phyloP scores from a whole-genome alignment of 2,797 vertebrate genomes.

The Xiphorhynchus erythropygius region DNA sequence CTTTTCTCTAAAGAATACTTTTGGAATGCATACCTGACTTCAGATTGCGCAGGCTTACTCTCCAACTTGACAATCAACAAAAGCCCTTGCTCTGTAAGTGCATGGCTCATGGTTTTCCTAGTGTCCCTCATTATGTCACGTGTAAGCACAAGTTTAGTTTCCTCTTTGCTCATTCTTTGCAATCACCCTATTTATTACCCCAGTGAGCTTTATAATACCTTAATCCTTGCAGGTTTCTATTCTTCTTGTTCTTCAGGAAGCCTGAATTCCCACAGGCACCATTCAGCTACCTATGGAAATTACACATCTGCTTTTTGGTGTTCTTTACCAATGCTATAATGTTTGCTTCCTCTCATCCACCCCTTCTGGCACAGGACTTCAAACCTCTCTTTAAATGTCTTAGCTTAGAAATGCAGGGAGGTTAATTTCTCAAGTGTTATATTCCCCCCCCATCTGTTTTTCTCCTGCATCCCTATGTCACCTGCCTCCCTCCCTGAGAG shows the following conservation, averaged over 20 bases:
- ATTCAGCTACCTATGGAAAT: background rate
- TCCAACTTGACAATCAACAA: background rate
- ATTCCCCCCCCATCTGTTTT: background rate
- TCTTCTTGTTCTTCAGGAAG: constrained; percentile 1
- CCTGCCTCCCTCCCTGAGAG: background rate
- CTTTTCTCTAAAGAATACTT: background rate
- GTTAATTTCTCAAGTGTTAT: background rate
- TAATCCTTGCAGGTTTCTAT: constrained; percentile 3
- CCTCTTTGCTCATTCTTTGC: background rate
- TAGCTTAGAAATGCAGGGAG: background rate
- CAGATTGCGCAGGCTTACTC: background rate
- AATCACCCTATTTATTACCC: background rate
- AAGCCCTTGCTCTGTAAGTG: background rate
- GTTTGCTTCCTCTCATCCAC: background rate
- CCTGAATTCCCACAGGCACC: background rate
- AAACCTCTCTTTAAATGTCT: background rate
- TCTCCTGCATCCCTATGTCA: background rate
- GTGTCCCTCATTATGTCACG: background rate
- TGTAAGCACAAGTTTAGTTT: background rate
- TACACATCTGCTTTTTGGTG: constrained; percentile 10
- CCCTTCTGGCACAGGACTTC: background rate
- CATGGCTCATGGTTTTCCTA: background rate
- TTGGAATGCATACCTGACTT: background rate
- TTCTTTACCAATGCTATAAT: background rate
- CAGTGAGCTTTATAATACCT: background rate